Evolutionary conservation across 2,113 vertebrate genomes (phyloP).

Genomic region (Speoplatyrhinus poulsoni): DNA sequence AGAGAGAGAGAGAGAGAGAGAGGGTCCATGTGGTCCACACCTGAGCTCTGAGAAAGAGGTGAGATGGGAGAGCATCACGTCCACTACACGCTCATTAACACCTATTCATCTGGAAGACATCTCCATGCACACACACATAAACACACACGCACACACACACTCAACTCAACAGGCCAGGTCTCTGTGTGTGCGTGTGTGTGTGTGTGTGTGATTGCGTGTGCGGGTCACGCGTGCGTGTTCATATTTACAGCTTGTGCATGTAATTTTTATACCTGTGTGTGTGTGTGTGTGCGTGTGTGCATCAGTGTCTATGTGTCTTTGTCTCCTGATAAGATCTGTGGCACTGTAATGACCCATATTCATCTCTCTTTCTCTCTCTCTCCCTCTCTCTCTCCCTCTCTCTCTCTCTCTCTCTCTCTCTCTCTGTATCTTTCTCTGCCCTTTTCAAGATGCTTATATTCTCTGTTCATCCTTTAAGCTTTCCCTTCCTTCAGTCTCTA

Average conservation of each 20-base stretch:
- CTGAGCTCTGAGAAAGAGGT: slow-evolving; percentile 61
- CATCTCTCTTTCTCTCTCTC: not conserved
- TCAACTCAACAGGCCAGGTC: slow-evolving; percentile 17
- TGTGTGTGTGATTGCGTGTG: not conserved
- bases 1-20: slow-evolving; percentile 17
- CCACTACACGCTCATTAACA: slow-evolving; percentile 76
- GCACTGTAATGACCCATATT: slow-evolving; percentile 39
- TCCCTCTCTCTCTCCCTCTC: not conserved
- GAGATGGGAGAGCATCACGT: slow-evolving; percentile 62
- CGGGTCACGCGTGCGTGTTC: not conserved
- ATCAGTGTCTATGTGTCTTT: slow-evolving; percentile 20
- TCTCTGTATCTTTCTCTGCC: slow-evolving; percentile 2
- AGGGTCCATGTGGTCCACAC: slow-evolving; percentile 62
- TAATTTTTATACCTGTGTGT: not conserved
- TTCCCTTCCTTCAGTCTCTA: slow-evolving; percentile 1
- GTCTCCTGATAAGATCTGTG: slow-evolving; percentile 47
- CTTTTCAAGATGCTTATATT: slow-evolving; percentile 21
- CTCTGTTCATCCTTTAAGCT: not conserved
- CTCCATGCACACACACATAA: slow-evolving; percentile 54
- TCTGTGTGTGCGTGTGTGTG: slow-evolving; percentile 16
- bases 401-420: not conserved
- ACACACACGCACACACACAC: slow-evolving; percentile 32
- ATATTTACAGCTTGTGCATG: not conserved
- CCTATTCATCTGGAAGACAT: slow-evolving; percentile 78
- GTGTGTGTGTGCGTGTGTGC: not conserved